Conservation (phyloP, 1,140 invertebrate genomes). For the Mactra quadrangularis region DNA sequence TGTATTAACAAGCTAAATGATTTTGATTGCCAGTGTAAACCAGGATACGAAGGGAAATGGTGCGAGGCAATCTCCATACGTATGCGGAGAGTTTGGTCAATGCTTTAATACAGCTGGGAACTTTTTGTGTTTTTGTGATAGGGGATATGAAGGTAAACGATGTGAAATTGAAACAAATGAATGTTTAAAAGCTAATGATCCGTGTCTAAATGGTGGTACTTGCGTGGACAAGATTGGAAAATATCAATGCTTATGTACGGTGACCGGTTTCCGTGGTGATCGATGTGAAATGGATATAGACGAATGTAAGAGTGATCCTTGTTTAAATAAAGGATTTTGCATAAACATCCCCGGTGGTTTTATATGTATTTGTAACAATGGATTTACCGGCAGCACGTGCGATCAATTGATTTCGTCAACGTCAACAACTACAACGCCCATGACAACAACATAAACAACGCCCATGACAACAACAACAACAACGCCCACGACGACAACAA, state of each 20-base stretch:
- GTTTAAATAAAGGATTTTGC: constrained; percentile 95
- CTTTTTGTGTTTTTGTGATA: too few species aligned
- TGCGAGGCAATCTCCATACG: too few species aligned
- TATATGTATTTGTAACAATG: constrained; percentile 87
- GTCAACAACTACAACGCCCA: neutral
- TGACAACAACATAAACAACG: neutral
- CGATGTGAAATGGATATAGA: constrained; percentile 66
- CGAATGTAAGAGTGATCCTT: constrained; percentile 87
- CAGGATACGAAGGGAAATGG: too few species aligned
- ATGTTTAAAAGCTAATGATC: too few species aligned
- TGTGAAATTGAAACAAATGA: too few species aligned
- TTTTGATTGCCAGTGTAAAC: too few species aligned
- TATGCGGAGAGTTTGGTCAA: too few species aligned
- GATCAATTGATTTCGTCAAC: constrained; percentile 84
- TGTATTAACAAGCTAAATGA: too few species aligned
- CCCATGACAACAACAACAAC: neutral
- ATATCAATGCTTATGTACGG: constrained; percentile 84
- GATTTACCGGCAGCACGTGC: constrained; percentile 95
- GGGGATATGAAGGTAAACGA: too few species aligned
- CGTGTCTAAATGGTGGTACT: constrained; percentile 64
- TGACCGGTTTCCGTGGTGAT: constrained; percentile 86
- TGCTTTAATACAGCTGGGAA: too few species aligned
- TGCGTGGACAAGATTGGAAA: constrained; percentile 57
- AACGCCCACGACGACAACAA: neutral
- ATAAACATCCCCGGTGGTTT: constrained; percentile 88